These are phyloP conservation scores for Drosophila nr. perissopoda DNA, from an alignment of 2,888 invertebrate genomes.

Conservation along the genomic window DNA sequence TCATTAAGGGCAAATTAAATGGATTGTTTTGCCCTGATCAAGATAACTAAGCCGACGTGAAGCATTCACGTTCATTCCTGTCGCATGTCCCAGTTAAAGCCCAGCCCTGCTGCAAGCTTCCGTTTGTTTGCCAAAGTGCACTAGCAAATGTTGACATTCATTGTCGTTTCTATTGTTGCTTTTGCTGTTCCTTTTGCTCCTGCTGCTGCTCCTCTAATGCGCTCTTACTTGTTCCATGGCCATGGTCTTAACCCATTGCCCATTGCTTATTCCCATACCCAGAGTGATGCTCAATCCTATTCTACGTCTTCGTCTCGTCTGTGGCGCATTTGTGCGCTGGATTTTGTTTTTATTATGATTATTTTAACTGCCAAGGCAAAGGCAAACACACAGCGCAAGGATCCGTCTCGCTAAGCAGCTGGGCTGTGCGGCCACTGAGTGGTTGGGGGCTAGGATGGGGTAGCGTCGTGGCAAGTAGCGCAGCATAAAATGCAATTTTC, in stretches of 20 bases:
- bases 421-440: not conserved
- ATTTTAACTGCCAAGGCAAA: slow-evolving; percentile 75
- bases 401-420: slow-evolving; percentile 28
- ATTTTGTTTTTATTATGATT: slow-evolving; percentile 79
- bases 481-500: slow-evolving; percentile 75
- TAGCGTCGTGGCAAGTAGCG: slow-evolving; percentile 33
- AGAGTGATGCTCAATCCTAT: slow-evolving; percentile 29
- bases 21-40: slow-evolving; percentile 71
- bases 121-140: slow-evolving; percentile 69
- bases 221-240: slow-evolving; percentile 37
- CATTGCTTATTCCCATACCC: slow-evolving; percentile 1
- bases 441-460: not conserved
- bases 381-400: slow-evolving; percentile 59
- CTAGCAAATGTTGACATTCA: slow-evolving; percentile 75
- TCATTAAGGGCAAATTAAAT: slow-evolving; percentile 75
- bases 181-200: slow-evolving; percentile 17
- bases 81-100: slow-evolving; percentile 32
- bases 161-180: slow-evolving; percentile 37
- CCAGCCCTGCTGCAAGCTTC: slow-evolving; percentile 24
- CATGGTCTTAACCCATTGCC: not conserved
- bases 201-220: slow-evolving; percentile 44
- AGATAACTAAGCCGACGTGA: slow-evolving; percentile 69
- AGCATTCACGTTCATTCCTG: slow-evolving; percentile 39
- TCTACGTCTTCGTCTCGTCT: slow-evolving; percentile 34
- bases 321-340: slow-evolving; percentile 55